Evolutionary conservation across 2,797 vertebrate species (phyloP), one percentile per base, ranked within the genome.

Genomic region (Coranthus polyacanthus): DNA sequence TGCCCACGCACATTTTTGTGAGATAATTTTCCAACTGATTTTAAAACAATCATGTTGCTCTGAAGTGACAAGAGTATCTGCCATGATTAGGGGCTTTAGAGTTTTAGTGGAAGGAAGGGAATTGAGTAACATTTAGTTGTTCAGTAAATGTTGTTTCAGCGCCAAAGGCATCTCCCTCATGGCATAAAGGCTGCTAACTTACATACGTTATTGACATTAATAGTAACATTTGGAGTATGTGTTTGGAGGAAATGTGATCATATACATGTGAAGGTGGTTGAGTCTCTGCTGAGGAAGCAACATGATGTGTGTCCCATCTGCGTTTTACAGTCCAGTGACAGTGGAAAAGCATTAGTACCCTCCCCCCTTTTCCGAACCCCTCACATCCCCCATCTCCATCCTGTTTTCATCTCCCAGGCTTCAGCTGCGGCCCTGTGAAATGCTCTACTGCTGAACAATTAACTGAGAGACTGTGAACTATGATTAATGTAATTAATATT

Each of bases 401-500:
- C 80, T 86, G 71, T 89, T 84, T 89, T 83, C 79, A 82, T 92
- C 86, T 91, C 79, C 81, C 75, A 89, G 88, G 77, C 86, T 90
- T 93, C 90, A 91, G 91, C 92, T 92, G 90, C 18, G 89, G 78
- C 88, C 81, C 83, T 67, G 62, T 80, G 75, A 90, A 89, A 88
- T 72, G 62, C 72, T 79, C 73, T 57, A 52, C 82, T 78, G 79
- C 83, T 85, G 85, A 92, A 91, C 89, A 92, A 93, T 92, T 91
- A 93, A 90, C 92, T 59, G 67, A 63, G 79, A 84, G 83, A 88
- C 82, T 91, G 87, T 92, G 91, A 93, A 92, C 86, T 87, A 77
- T 84, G 87, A 93, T 90, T 91, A 85, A 85, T 90, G 86, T 92
- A 87, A 91, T 92, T 91, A 91, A 89, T 91, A 90, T 88, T 91